A percentile compares a stretch with the other conserved stretches of the same genome.
Conservation (phyloP, 2,888 invertebrate genomes). For the Rhopalosiphum nymphaeae region DNA sequence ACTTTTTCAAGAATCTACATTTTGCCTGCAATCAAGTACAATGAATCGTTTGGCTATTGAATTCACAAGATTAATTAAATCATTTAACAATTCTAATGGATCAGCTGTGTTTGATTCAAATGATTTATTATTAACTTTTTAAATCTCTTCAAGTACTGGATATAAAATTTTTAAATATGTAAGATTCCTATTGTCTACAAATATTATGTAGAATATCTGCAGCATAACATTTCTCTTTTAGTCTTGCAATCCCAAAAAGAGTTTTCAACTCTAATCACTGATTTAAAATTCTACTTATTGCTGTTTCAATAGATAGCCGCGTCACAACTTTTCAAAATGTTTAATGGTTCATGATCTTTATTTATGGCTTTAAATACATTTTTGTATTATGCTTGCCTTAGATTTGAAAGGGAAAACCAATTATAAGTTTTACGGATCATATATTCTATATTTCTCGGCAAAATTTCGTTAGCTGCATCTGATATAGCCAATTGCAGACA, state of each 20-base stretch:
- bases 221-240: slow-evolving; percentile 68
- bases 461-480: neutral
- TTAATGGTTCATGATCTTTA: neutral
- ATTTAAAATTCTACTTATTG: slow-evolving; percentile 21
- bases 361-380: neutral
- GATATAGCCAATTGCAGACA: neutral
- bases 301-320: neutral
- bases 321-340: neutral
- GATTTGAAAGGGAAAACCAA: neutral
- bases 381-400: neutral
- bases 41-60: neutral
- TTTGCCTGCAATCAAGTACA: neutral
- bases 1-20: too few relatives aligned
- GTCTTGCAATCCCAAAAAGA: slow-evolving; percentile 67
- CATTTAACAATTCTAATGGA: neutral
- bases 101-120: slow-evolving; percentile 66
- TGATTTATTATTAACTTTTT: slow-evolving; percentile 67
- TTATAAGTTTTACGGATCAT: slow-evolving; percentile 2
- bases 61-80: neutral
- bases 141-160: slow-evolving; percentile 67
- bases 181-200: slow-evolving; percentile 68
- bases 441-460: neutral
- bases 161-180: slow-evolving; percentile 67
- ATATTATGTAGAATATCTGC: slow-evolving; percentile 68
- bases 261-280: slow-evolving; percentile 43